A percentile compares a stretch with the other conserved stretches of the same genome.
These are phyloP conservation scores for Dynastes grantii DNA, from an alignment of 2,888 invertebrate genomes.

Conservation along the genomic window DNA sequence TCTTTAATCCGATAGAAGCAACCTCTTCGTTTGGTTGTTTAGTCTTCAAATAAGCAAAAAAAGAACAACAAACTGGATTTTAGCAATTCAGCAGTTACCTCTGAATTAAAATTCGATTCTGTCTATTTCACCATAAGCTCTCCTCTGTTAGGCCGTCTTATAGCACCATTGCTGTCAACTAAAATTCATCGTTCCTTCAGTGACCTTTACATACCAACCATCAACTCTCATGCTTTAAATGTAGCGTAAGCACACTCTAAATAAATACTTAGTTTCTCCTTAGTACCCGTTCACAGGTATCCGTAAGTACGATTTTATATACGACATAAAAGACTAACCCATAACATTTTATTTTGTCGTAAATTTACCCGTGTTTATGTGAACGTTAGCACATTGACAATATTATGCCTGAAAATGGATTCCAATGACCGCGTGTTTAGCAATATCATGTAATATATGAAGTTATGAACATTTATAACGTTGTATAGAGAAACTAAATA, in stretches of 20 bases:
- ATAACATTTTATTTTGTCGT: background rate
- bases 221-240: background rate
- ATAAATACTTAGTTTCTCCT: background rate
- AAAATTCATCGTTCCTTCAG: too few species aligned
- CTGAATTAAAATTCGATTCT: too few species aligned
- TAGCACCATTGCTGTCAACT: too few species aligned
- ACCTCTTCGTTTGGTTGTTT: too few species aligned
- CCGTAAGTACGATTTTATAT: conserved; percentile 14
- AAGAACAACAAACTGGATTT: too few species aligned
- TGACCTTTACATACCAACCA: too few species aligned
- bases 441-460: conserved; percentile 11
- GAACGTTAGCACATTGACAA: background rate
- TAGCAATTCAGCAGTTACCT: too few species aligned
- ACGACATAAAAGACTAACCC: background rate
- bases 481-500: background rate
- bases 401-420: too few species aligned
- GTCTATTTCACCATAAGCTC: too few species aligned
- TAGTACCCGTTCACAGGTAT: background rate
- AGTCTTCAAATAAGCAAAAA: too few species aligned
- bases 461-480: conserved; percentile 15
- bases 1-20: too few species aligned
- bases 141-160: too few species aligned
- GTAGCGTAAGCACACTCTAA: background rate
- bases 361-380: conserved; percentile 11
- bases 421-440: background rate